Conservation (phyloP, 2,113 vertebrate species). For the Bufo gargarizans region DNA sequence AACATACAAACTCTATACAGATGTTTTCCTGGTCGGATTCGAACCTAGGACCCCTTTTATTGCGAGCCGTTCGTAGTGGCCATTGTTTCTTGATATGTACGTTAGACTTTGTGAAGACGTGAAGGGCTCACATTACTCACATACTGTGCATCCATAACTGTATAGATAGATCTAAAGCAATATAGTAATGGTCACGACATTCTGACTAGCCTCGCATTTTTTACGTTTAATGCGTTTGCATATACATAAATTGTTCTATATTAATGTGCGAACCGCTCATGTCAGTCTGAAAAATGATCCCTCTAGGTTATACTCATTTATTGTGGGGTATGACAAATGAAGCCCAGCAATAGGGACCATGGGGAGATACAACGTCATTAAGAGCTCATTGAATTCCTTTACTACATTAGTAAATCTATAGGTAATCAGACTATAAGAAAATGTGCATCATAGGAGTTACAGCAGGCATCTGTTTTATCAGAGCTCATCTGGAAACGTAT, state of each 20-base stretch:
- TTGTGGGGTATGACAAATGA: conserved; percentile 32
- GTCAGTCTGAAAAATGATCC: conserved; percentile 45
- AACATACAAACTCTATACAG: no score
- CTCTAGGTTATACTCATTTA: conserved; percentile 19
- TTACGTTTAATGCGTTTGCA: background rate
- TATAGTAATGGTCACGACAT: background rate
- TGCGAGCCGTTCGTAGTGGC: no score
- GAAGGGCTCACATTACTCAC: background rate
- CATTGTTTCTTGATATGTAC: background rate
- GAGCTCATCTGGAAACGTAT: no score
- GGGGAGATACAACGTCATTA: conserved; percentile 24
- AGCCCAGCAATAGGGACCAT: conserved; percentile 8
- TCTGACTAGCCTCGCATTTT: background rate
- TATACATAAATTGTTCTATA: conserved; percentile 13
- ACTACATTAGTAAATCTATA: background rate
- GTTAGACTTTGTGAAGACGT: background rate
- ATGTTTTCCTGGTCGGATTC: no score
- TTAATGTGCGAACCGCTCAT: conserved; percentile 23
- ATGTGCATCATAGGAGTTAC: background rate
- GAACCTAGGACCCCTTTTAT: no score
- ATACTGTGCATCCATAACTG: no score
- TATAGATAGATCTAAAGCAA: background rate
- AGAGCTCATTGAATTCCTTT: conserved; percentile 16
- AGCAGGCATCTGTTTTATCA: no score
- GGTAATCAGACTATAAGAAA: background rate